These are phyloP conservation scores for Scopus umbretta DNA, from an alignment of 2,113 vertebrate genomes.

Conservation along the genomic window DNA sequence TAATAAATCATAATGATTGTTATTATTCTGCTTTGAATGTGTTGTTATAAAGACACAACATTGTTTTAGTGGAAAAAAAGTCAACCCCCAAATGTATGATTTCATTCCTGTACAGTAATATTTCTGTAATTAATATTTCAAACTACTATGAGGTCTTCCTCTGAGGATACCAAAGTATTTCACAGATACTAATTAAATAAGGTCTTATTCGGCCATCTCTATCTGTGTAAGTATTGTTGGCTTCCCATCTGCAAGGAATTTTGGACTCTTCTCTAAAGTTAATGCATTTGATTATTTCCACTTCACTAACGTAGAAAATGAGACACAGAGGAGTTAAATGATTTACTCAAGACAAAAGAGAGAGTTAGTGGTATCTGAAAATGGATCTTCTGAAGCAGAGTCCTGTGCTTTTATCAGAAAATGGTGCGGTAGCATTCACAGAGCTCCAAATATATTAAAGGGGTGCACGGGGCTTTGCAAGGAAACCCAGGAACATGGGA, in stretches of 20 bases:
- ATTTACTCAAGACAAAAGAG: constrained; percentile 9
- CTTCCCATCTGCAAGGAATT: constrained; percentile 6
- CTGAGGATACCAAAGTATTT: background rate
- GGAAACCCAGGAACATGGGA: background rate
- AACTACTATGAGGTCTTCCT: background rate
- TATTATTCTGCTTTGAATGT: background rate
- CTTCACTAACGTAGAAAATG: background rate
- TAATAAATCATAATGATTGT: constrained; percentile 22
- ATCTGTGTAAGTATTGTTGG: background rate
- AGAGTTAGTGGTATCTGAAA: constrained; percentile 6
- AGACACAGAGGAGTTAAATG: background rate
- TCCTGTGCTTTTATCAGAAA: background rate
- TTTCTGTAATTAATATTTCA: constrained; percentile 42
- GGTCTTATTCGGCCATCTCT: background rate
- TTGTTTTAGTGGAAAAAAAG: background rate
- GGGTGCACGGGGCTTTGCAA: background rate
- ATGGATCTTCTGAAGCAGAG: background rate
- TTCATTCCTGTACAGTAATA: background rate
- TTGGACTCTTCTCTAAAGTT: background rate
- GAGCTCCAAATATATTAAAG: background rate
- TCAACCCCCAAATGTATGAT: background rate
- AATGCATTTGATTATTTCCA: constrained; percentile 12
- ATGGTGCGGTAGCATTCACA: background rate
- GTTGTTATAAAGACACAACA: background rate
- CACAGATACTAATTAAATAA: constrained; percentile 12